These are phyloP conservation scores for Stramonita haemastoma DNA, from an alignment of 2,888 invertebrate species.

Conservation along the genomic window DNA sequence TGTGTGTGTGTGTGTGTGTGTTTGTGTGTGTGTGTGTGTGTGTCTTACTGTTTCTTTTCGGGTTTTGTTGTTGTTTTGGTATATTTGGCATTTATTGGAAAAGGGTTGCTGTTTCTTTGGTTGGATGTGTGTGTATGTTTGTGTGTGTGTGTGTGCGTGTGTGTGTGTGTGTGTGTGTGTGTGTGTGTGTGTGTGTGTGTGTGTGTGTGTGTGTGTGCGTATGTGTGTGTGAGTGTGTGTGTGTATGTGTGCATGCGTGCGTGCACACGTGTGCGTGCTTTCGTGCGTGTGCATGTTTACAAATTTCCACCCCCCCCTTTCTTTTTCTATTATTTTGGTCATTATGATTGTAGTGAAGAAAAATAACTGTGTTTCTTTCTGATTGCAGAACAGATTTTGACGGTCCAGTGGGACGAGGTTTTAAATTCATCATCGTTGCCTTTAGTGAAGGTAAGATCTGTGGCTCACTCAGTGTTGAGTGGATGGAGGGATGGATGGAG, in stretches of 20 bases:
- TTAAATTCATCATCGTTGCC: conserved; percentile 75
- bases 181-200: too few species aligned
- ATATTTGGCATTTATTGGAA: too few species aligned
- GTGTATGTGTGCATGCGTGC: not conserved
- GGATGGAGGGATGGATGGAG: too few species aligned
- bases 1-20: not conserved
- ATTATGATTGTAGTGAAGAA: too few species aligned
- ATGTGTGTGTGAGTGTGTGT: too few species aligned
- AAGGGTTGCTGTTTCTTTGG: too few species aligned
- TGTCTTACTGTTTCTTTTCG: not conserved
- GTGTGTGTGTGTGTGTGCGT: too few species aligned
- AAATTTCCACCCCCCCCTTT: not conserved
- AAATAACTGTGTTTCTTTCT: not conserved
- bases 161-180: too few species aligned
- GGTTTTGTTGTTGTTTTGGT: too few species aligned
- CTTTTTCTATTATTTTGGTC: not conserved
- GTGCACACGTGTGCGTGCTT: not conserved
- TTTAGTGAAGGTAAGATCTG: conserved; percentile 72
- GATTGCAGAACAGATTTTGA: conserved; percentile 59
- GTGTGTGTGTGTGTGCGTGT: too few species aligned
- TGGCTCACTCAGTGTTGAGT: not conserved
- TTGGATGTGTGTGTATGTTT: too few species aligned
- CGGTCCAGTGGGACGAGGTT: conserved; percentile 70
- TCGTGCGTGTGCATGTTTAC: not conserved
- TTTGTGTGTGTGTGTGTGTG: not conserved